Evolutionary conservation across 2,797 vertebrate genomes (phyloP).

Genomic region (Linurgus olivaceus): DNA sequence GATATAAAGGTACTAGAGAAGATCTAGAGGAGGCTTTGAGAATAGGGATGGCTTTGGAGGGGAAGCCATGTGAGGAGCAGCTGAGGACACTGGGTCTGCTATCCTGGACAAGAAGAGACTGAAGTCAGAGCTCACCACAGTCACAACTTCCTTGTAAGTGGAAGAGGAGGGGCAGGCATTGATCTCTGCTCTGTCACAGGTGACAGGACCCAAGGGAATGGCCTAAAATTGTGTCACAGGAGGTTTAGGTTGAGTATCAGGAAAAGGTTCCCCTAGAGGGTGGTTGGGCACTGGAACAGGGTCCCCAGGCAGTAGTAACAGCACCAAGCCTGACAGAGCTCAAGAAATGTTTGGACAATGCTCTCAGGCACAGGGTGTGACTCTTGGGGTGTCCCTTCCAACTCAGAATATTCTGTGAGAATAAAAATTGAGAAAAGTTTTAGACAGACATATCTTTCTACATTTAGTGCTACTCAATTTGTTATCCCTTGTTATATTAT

Average conservation of each 20-base stretch:
- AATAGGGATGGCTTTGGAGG: not conserved
- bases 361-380: not conserved
- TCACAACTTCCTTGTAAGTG: accelerated
- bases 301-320: accelerated
- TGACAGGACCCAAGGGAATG: accelerated
- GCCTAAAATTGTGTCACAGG: accelerated
- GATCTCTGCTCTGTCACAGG: not conserved
- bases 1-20: not conserved
- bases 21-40: not conserved
- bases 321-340: not conserved
- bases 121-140: not conserved
- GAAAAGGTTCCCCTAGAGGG: not conserved
- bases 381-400: not conserved
- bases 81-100: not conserved
- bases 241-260: not conserved
- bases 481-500: not conserved
- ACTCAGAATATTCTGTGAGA: not conserved
- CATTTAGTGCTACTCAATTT: not conserved
- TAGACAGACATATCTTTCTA: not conserved
- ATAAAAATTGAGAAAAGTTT: not conserved
- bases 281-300: not conserved
- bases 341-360: accelerated
- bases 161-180: not conserved
- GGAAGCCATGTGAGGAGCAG: accelerated
- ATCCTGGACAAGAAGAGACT: not conserved